phyloP scores from a whole-genome alignment of 2,113 vertebrate genomes.

The Nymphicus hollandicus region DNA sequence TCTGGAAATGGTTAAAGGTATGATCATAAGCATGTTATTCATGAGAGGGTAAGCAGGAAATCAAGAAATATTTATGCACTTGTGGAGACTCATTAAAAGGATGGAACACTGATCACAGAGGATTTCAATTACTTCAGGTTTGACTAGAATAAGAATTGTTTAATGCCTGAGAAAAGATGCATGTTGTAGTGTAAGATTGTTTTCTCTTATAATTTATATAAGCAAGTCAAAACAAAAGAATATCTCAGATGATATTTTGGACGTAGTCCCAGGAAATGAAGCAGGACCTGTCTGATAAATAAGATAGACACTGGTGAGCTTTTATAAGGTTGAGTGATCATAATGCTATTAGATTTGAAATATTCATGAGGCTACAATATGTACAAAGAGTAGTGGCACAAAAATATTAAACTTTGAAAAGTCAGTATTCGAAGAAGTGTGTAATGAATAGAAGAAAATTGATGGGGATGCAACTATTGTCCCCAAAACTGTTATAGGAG shows the following conservation, averaged over 20 bases:
- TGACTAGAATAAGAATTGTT: background rate
- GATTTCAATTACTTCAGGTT: background rate
- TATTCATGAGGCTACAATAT: constrained; percentile 69
- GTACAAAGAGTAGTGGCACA: constrained; percentile 48
- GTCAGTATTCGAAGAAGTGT: constrained; percentile 39
- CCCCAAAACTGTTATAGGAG: constrained; percentile 16
- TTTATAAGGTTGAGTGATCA: constrained; percentile 65
- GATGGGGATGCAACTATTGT: constrained; percentile 41
- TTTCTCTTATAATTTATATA: constrained; percentile 21
- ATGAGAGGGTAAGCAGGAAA: background rate
- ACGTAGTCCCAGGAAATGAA: constrained; percentile 53
- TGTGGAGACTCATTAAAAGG: background rate
- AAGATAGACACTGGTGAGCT: constrained; percentile 57
- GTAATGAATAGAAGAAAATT: constrained; percentile 68
- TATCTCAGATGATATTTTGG: constrained; percentile 53
- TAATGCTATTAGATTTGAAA: constrained; percentile 67
- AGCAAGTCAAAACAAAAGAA: background rate
- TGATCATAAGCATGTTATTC: background rate
- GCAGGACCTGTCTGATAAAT: constrained; percentile 65
- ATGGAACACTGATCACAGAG: background rate
- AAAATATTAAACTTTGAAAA: constrained; percentile 65
- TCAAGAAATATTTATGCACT: background rate
- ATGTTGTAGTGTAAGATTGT: background rate
- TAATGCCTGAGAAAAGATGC: background rate
- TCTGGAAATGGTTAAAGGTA: background rate